phyloP scores from a whole-genome alignment of 2,797 vertebrate genomes.

The Sebastolobus altivelis region DNA sequence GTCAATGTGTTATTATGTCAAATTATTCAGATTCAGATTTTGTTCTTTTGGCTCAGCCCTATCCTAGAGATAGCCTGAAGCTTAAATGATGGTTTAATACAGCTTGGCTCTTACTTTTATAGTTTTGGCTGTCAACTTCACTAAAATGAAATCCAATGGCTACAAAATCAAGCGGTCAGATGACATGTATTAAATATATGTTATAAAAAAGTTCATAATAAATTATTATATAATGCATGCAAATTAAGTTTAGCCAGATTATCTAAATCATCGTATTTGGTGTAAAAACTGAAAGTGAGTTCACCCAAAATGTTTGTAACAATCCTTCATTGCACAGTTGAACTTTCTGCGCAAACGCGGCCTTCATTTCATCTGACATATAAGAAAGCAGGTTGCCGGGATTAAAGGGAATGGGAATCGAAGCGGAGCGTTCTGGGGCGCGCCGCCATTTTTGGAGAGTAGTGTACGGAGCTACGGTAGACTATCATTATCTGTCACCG shows the following conservation, averaged over 20 bases:
- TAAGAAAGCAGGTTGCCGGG: not conserved
- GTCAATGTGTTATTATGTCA: not conserved
- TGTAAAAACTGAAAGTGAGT: not conserved
- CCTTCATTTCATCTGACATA: not conserved
- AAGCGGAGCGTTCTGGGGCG: no score
- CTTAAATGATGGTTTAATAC: not conserved
- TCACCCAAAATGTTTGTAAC: not conserved
- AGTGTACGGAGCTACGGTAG: no score
- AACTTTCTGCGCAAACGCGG: not conserved
- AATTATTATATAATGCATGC: no score
- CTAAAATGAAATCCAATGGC: not conserved
- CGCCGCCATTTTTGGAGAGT: no score
- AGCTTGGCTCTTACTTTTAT: not conserved
- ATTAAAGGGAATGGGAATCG: not conserved
- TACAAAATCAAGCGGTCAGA: not conserved
- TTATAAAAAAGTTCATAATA: not conserved
- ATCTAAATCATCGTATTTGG: not conserved
- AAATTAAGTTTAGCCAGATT: not conserved
- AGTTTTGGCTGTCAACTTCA: not conserved
- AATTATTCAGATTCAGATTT: not conserved
- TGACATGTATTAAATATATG: not conserved
- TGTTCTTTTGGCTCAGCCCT: conserved; percentile 5
- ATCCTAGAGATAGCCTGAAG: not conserved
- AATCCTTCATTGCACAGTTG: not conserved
- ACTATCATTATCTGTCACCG: no score